phyloP scores from a whole-genome alignment of 2,113 vertebrate genomes.

The Eptatretus burgeri region DNA sequence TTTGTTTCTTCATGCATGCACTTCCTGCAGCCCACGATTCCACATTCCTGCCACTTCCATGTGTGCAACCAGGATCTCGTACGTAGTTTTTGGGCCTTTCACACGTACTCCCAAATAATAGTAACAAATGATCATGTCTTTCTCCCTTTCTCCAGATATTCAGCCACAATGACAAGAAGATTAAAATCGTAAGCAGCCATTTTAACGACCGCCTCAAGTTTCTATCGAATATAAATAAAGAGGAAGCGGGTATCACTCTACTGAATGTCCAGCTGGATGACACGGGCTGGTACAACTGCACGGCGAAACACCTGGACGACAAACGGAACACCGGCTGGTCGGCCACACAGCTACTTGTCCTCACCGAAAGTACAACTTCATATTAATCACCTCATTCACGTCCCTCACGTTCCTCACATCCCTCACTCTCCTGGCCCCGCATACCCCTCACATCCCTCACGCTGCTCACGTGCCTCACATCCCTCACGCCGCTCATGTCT shows the following conservation, averaged over 20 bases:
- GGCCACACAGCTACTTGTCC: neutral
- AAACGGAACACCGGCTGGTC: neutral
- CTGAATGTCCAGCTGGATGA: neutral
- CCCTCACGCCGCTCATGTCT: no score
- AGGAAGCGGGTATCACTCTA: neutral
- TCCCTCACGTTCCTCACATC: neutral
- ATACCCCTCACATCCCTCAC: neutral
- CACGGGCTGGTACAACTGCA: constrained; percentile 5
- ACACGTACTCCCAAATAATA: no score
- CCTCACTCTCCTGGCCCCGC: neutral
- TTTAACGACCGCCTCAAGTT: neutral
- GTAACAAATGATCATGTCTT: no score
- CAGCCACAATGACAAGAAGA: no score
- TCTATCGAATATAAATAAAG: neutral
- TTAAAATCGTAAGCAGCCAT: neutral
- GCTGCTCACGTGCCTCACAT: no score
- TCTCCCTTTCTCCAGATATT: no score
- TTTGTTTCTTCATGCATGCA: no score
- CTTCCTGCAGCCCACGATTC: no score
- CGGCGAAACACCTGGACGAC: neutral
- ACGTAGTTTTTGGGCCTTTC: no score
- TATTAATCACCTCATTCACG: neutral
- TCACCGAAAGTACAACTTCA: neutral
- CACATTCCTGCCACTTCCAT: no score
- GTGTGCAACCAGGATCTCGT: no score